Base-by-base conservation (phyloP, 2,797 vertebrate genomes). In the Phyllotis vaccarum region DNA sequence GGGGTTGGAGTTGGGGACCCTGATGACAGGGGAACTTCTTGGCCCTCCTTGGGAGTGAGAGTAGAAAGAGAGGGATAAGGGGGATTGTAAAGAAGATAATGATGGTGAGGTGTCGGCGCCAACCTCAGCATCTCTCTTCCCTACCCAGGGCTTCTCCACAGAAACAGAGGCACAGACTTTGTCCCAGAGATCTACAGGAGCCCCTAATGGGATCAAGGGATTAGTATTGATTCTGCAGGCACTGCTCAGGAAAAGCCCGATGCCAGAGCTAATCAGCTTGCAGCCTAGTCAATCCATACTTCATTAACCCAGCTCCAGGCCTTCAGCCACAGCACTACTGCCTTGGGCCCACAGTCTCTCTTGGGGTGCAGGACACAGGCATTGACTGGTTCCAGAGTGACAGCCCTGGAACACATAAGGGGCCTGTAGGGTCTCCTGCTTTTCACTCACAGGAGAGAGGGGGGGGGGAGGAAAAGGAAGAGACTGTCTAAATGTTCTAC, bases 151-250 rank as follows among this genome's bases (percentile, higher is more conserved):
- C 49, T 60, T 43, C 49, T 81, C 22, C 0, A 24, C 64, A 54
- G 93, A 96, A 95, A 89, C 52, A 29, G 66, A 81, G 46, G 80
- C 22, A 31, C 1, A 27, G 80, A 31, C 34, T 87, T 91, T 82
- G 92, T 95, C 89, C n/a, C 75, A 64, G 93, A 81, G 90, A 97
- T 95, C 95, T 16, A 14, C 89, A 82, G 52, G 81, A 97, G 91
- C 78, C 97, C 93, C 97, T 98, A 89, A 97, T 94, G 95, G 98
- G 96, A 96, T 97, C 74, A 96, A 98, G 93, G 97, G 96, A 98
- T 97, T 95, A 97, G 64, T 91, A 98, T 97, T 0, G 97, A 98
- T 98, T 95, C 96, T 94, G 66, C 7, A 40, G 95, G 83, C 58
- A 0, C 46, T 72, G 97, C 0, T 96, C 91, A 91, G 89, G 78